Conservation (phyloP, 2,113 vertebrate genomes). For the Oreochromis aureus region DNA sequence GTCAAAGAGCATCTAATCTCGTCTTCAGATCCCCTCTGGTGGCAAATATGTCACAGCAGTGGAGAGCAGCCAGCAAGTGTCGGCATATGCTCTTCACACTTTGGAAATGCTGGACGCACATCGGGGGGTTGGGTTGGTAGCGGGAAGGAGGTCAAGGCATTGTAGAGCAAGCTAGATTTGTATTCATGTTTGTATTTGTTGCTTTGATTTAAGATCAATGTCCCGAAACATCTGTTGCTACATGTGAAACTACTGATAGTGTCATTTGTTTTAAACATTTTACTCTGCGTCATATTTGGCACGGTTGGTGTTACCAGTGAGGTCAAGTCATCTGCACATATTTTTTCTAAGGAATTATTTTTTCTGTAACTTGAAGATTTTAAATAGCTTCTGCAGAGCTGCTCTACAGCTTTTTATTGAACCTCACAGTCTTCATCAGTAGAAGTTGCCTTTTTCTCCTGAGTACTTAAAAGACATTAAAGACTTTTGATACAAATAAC, state of each 20-base stretch:
- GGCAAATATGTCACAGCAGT: conserved; percentile 4
- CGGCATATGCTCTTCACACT: conserved; percentile 9
- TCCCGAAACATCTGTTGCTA: not conserved
- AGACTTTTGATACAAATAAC: not conserved
- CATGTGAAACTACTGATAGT: not conserved
- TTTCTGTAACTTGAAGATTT: not conserved
- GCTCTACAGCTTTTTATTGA: not conserved
- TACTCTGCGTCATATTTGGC: not conserved
- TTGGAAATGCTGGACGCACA: not conserved
- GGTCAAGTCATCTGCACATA: not conserved
- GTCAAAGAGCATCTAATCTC: conserved; percentile 6
- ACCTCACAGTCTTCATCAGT: not conserved
- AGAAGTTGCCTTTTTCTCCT: not conserved
- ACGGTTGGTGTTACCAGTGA: rapidly evolving
- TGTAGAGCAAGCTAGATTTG: not conserved
- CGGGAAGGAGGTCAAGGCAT: not conserved
- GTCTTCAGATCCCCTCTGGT: conserved; percentile 17
- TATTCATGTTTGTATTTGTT: not conserved
- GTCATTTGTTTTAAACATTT: not conserved
- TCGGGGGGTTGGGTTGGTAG: not conserved
- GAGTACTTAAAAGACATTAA: not conserved
- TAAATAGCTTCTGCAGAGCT: not conserved
- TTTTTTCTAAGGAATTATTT: not conserved
- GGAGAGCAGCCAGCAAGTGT: not conserved
- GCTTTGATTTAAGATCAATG: not conserved